A percentile compares a stretch with the other conserved stretches of the same genome.
Conservation (phyloP, 2,113 vertebrate species). For the Alaudala cheleensis region DNA sequence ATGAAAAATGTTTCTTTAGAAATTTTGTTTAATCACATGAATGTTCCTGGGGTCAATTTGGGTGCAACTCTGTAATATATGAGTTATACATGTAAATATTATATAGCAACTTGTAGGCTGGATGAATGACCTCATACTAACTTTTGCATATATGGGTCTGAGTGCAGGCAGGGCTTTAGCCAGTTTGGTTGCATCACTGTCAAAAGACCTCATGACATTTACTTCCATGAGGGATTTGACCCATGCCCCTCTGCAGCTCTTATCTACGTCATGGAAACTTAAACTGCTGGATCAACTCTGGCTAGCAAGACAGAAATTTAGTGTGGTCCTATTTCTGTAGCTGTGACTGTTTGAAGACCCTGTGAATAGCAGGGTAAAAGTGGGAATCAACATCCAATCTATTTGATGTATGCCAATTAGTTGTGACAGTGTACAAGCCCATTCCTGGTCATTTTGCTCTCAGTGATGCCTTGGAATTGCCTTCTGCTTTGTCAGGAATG, state of each 20-base stretch:
- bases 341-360: background rate
- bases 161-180: background rate
- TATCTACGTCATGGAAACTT: background rate
- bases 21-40: background rate
- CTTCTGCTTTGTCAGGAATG: background rate
- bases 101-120: background rate
- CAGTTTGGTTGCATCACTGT: background rate
- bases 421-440: background rate
- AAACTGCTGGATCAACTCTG: background rate
- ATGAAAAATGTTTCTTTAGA: background rate
- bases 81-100: background rate
- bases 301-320: background rate
- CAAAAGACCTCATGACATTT: background rate
- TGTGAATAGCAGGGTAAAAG: background rate
- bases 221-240: background rate
- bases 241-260: background rate
- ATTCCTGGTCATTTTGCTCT: background rate
- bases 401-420: background rate
- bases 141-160: background rate
- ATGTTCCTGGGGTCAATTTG: background rate
- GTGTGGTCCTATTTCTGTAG: background rate
- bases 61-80: background rate
- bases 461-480: background rate
- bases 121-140: background rate
- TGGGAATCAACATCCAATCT: background rate